Evolutionary conservation across 1,140 invertebrate genomes (phyloP).

Genomic region (Nasonia giraulti): DNA sequence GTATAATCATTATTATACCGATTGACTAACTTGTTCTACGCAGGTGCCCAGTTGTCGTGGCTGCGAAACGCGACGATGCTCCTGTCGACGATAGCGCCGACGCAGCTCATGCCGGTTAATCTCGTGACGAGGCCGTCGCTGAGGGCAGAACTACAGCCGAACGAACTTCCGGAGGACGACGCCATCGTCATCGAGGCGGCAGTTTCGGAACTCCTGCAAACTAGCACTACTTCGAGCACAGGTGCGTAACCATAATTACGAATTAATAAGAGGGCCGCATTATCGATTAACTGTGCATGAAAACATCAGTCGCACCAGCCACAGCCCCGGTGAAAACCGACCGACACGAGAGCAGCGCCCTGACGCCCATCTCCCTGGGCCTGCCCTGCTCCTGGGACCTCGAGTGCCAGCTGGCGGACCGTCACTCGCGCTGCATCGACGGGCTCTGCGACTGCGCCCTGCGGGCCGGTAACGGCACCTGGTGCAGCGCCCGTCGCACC

Average conservation of each 20-base stretch:
- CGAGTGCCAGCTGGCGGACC: constrained; percentile 87
- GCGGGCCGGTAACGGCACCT: constrained; percentile 70
- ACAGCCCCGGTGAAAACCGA: constrained; percentile 62
- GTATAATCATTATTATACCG: too few species aligned
- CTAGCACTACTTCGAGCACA: constrained; percentile 52
- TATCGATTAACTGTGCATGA: too few species aligned
- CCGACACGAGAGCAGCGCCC: constrained; percentile 72
- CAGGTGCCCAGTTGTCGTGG: constrained; percentile 69
- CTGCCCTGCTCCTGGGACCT: constrained; percentile 82
- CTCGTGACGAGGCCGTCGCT: constrained; percentile 63
- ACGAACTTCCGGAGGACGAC: constrained; percentile 66
- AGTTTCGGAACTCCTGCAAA: constrained; percentile 59
- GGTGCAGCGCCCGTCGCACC: constrained; percentile 82
- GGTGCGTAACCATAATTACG: too few species aligned
- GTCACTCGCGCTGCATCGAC: constrained; percentile 82
- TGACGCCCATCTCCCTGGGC: constrained; percentile 83
- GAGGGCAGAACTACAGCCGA: constrained; percentile 57
- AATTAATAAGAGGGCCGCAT: too few species aligned
- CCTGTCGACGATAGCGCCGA: constrained; percentile 61
- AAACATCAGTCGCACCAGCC: too few species aligned
- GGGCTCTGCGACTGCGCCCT: constrained; percentile 87
- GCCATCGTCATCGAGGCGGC: constrained; percentile 69
- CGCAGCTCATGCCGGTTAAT: constrained; percentile 62
- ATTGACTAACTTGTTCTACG: too few species aligned
- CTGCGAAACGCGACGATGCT: constrained; percentile 67